These are phyloP conservation scores for Acanthaster planci DNA, from an alignment of 35 echinoderm and acorn worm species.

Conservation along the genomic window DNA sequence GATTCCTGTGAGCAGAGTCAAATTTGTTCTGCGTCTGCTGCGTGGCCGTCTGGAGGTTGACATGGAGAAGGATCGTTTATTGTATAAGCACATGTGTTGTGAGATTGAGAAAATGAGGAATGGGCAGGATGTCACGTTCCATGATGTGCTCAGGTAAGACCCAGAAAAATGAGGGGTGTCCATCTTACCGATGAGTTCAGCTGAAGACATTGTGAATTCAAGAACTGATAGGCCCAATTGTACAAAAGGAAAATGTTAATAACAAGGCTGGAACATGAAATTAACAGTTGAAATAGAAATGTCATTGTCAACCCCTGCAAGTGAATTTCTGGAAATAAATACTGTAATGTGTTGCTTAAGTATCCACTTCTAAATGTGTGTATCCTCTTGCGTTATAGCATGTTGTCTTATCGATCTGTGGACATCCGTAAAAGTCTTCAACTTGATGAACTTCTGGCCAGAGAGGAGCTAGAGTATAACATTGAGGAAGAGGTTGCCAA, in stretches of 20 bases:
- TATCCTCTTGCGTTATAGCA: slow-evolving; percentile 42
- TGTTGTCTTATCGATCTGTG: slow-evolving; percentile 94
- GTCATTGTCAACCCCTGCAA: no score
- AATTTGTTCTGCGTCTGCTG: slow-evolving; percentile 89
- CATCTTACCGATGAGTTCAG: not conserved
- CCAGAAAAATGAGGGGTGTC: not conserved
- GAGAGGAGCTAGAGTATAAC: slow-evolving; percentile 96
- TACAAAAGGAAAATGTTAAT: no score
- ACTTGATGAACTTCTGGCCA: slow-evolving; percentile 91
- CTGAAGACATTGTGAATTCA: no score
- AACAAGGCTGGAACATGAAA: no score
- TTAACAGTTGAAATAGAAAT: no score
- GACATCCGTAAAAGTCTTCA: slow-evolving; percentile 94
- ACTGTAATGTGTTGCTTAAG: no score
- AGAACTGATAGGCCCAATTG: no score
- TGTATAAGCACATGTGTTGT: slow-evolving; percentile 98
- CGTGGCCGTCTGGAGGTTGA: slow-evolving; percentile 90
- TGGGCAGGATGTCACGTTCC: slow-evolving; percentile 93
- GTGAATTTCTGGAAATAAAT: no score
- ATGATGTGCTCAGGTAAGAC: slow-evolving; percentile 93
- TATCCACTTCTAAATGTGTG: no score
- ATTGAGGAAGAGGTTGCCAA: slow-evolving; percentile 99
- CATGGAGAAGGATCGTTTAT: slow-evolving; percentile 92
- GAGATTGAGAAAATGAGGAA: slow-evolving; percentile 98
- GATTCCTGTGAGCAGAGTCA: slow-evolving; percentile 91